These are phyloP conservation scores for Caenorhabditis brenneri DNA, from an alignment of 1,140 invertebrate species.

Conservation along the genomic window DNA sequence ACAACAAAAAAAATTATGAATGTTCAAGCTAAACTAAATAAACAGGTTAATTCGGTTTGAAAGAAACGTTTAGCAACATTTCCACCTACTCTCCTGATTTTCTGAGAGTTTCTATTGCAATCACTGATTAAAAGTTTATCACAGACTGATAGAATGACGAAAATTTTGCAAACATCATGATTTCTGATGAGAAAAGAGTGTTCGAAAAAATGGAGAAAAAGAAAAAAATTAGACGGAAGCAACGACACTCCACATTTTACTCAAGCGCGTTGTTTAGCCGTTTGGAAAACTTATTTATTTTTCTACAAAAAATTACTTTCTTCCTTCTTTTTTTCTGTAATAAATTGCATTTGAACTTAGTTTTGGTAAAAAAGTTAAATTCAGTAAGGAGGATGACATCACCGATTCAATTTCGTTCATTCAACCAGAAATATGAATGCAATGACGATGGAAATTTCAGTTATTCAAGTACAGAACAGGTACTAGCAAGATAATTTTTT, in stretches of 20 bases:
- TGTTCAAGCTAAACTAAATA: too few relatives aligned
- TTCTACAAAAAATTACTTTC: not conserved
- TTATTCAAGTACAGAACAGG: slow-evolving; percentile 52
- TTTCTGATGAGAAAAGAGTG: slow-evolving; percentile 19
- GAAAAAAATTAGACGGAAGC: slow-evolving; percentile 28
- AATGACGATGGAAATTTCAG: slow-evolving; percentile 47
- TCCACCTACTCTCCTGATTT: not conserved
- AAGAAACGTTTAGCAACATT: not conserved
- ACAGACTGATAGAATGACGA: not conserved
- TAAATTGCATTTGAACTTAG: not conserved
- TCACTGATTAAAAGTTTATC: slow-evolving; percentile 11
- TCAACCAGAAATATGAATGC: slow-evolving; percentile 40
- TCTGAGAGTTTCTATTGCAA: not conserved
- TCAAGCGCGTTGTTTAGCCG: not conserved
- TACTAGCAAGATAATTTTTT: not conserved
- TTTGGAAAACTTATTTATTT: not conserved
- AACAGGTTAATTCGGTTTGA: not conserved
- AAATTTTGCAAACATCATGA: not conserved
- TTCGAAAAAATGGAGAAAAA: not conserved
- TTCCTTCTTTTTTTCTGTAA: not conserved
- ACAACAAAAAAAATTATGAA: too few relatives aligned
- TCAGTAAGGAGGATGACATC: not conserved
- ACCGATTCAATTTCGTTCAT: slow-evolving; percentile 19
- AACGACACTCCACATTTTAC: not conserved
- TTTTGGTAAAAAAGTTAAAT: not conserved